Conservation (phyloP, 2,888 invertebrate genomes). For the Tanypteryx hageni region DNA sequence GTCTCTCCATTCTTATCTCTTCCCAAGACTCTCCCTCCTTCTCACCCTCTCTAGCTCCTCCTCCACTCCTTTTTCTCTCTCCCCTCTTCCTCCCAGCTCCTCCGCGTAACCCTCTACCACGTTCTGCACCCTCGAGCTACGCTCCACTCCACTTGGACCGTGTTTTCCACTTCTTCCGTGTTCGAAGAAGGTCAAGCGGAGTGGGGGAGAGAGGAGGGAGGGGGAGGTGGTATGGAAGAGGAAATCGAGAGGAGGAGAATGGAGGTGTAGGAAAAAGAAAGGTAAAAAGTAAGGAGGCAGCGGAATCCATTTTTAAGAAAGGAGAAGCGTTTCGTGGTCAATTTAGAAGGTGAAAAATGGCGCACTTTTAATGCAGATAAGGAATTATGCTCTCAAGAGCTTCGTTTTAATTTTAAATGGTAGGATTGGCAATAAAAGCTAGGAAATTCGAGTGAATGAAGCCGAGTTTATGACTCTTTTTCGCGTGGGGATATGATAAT, state of each 20-base stretch:
- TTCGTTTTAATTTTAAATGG: no score
- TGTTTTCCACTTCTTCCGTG: slow-evolving; percentile 5
- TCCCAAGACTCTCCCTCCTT: neutral
- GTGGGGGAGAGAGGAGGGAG: neutral
- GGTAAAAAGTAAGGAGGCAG: neutral
- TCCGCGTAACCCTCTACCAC: neutral
- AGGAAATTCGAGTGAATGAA: no score
- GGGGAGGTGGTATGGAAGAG: neutral
- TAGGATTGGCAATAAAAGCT: no score
- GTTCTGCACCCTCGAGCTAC: slow-evolving; percentile 21
- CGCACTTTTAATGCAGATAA: no score
- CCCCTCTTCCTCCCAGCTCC: neutral
- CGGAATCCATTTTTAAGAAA: neutral
- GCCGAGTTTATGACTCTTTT: no score
- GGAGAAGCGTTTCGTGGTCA: neutral
- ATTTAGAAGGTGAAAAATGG: no score
- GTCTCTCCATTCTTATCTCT: neutral
- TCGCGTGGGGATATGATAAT: no score
- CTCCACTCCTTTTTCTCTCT: neutral
- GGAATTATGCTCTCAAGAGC: no score
- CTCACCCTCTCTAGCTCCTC: neutral
- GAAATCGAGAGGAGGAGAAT: neutral
- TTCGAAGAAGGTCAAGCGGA: slow-evolving; percentile 33
- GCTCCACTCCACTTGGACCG: slow-evolving; percentile 29
- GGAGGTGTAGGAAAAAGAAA: neutral